Percentiles rank a stretch among this genome's conserved stretches.
Conservation (phyloP, 2,113 vertebrate species). For the Galbula dea region DNA sequence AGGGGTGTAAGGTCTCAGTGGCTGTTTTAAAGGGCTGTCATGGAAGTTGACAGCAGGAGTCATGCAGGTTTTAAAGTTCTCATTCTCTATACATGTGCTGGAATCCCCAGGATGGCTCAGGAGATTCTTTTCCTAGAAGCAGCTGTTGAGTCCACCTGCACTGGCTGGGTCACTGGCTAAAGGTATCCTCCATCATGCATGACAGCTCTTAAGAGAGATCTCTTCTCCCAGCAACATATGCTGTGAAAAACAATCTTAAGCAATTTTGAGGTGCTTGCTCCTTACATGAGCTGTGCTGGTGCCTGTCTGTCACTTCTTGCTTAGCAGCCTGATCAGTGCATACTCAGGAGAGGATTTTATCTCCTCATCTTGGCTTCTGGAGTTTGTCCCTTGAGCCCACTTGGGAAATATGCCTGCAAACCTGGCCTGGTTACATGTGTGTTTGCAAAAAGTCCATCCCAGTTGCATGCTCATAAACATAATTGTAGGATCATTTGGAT, state of each 20-base stretch:
- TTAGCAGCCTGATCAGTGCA: not conserved
- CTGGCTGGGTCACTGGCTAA: not conserved
- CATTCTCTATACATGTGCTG: rapidly evolving
- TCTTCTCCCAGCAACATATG: not conserved
- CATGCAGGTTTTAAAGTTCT: not conserved
- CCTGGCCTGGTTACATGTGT: not conserved
- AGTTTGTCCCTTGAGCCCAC: not conserved
- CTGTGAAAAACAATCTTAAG: not conserved
- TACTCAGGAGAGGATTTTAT: not conserved
- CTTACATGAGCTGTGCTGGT: not conserved
- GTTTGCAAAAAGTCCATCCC: not conserved
- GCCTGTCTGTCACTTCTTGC: not conserved
- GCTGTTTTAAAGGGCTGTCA: not conserved
- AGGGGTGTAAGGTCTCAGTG: not conserved
- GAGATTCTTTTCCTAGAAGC: not conserved
- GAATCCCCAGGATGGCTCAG: not conserved
- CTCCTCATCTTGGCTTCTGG: not conserved
- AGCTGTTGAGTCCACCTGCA: not conserved
- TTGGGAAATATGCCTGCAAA: not conserved
- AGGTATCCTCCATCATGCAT: not conserved
- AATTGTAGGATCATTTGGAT: not conserved
- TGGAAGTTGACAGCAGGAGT: not conserved
- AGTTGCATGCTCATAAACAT: not conserved
- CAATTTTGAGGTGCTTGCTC: not conserved
- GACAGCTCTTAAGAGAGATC: not conserved